Evolutionary conservation across 2,888 invertebrate genomes (phyloP).

Genomic region (Deroplatys truncata): DNA sequence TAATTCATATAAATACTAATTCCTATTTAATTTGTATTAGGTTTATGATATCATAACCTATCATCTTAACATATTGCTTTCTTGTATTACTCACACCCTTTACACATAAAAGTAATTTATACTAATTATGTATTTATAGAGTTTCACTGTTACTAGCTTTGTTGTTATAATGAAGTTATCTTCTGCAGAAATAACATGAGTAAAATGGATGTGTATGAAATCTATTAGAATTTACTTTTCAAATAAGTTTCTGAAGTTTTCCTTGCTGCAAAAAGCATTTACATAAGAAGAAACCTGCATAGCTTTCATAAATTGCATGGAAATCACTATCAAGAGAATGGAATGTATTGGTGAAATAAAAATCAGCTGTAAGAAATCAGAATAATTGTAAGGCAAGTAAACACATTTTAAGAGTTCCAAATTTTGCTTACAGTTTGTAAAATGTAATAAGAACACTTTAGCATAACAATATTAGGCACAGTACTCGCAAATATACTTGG

Average conservation of each 20-base stretch:
- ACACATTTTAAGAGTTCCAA: neutral
- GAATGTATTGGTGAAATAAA: neutral
- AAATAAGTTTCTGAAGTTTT: constrained; percentile 41
- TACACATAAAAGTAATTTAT: no score
- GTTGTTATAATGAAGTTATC: no score
- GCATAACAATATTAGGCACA: neutral
- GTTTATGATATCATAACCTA: no score
- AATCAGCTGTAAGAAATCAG: neutral
- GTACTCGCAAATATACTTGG: neutral
- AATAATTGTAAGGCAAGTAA: neutral
- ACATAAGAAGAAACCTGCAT: neutral
- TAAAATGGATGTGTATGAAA: no score
- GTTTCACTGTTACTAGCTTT: no score
- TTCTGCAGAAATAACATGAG: no score
- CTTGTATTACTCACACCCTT: no score
- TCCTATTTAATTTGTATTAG: no score
- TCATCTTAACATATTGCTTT: no score
- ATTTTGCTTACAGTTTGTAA: neutral
- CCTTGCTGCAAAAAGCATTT: neutral
- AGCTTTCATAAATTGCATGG: neutral
- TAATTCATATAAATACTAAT: no score
- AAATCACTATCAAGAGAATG: neutral
- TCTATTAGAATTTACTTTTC: no score
- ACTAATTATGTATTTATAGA: no score
- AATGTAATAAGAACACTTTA: neutral